Conservation (phyloP, 2,113 vertebrate species). For the Nerophis ophidion region DNA sequence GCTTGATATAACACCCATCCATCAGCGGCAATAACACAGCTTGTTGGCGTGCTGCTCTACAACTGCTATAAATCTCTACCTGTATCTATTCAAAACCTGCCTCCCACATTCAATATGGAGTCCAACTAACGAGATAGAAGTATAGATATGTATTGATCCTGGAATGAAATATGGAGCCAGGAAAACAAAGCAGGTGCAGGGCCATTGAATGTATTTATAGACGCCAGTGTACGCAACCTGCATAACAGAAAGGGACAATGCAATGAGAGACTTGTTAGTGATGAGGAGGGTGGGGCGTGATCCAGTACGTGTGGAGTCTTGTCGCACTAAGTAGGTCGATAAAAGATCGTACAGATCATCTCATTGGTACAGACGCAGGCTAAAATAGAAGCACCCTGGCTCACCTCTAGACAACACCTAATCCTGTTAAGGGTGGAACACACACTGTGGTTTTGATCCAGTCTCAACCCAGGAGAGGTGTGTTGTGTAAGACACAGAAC, state of each 20-base stretch:
- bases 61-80: conserved; percentile 15
- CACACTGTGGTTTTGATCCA: conserved; percentile 12
- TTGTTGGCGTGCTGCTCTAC: conserved; percentile 29
- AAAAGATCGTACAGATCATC: conserved; percentile 28
- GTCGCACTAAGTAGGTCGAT: conserved; percentile 38
- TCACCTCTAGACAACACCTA: conserved; percentile 28
- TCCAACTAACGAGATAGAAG: conserved; percentile 45
- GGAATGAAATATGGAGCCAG: conserved; percentile 40
- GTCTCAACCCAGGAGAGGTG: background rate
- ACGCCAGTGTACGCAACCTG: conserved; percentile 14
- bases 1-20: conserved; percentile 60
- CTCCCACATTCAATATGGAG: conserved; percentile 34
- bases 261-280: conserved; percentile 15
- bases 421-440: conserved; percentile 28
- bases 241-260: conserved; percentile 24
- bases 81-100: conserved; percentile 29
- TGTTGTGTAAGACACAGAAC: conserved; percentile 34
- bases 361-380: conserved; percentile 16
- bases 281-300: conserved; percentile 3
- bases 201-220: conserved; percentile 56
- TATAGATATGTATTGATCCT: conserved; percentile 62
- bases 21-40: conserved; percentile 54
- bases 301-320: background rate
- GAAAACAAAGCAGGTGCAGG: conserved; percentile 8
- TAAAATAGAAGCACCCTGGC: conserved; percentile 26